Evolutionary conservation across 2,888 invertebrate species (phyloP).

Genomic region (Lutraria lutraria): DNA sequence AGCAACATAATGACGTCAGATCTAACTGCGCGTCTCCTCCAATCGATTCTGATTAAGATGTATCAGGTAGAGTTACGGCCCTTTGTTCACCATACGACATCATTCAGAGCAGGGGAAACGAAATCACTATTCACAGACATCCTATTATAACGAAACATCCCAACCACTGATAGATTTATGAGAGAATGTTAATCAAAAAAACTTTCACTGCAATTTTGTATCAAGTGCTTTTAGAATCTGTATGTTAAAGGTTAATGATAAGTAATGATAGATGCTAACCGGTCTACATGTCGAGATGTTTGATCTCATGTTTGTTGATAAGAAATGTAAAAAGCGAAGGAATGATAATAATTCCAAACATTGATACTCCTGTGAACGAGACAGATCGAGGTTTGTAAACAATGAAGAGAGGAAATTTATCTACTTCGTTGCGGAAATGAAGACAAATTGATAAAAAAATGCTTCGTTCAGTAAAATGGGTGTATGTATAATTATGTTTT

Average conservation of each 20-base stretch:
- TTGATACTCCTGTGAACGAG: not conserved
- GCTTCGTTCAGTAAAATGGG: too few species aligned
- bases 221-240: not conserved
- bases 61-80: too few species aligned
- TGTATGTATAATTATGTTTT: too few species aligned
- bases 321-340: not conserved
- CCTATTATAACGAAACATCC: not conserved
- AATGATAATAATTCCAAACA: not conserved
- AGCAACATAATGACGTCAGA: too few species aligned
- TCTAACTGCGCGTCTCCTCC: too few species aligned
- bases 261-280: not conserved
- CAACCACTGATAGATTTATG: not conserved
- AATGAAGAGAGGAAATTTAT: not conserved
- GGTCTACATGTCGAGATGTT: not conserved
- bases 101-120: too few species aligned
- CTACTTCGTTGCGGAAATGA: too few species aligned
- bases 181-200: not conserved
- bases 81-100: too few species aligned
- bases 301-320: not conserved
- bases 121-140: too few species aligned
- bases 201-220: not conserved
- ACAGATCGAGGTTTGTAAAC: not conserved
- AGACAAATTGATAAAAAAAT: too few species aligned
- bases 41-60: too few species aligned
- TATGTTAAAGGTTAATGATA: not conserved